Base-by-base conservation (phyloP, 2,797 vertebrate genomes). In the Melopsittacus undulatus region DNA sequence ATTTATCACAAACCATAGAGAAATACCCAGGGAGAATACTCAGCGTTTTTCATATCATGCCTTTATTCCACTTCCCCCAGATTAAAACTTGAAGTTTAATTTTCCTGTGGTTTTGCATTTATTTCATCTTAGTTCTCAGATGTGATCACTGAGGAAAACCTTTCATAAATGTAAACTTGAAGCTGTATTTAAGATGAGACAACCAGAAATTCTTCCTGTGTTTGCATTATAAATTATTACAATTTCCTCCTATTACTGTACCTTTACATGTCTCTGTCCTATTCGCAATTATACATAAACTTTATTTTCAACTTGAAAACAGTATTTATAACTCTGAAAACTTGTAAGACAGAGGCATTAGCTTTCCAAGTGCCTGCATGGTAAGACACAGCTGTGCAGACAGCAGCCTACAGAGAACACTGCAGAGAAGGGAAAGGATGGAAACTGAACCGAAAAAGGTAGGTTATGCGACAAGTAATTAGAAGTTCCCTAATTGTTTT, bases 401-500 rank as follows among this genome's bases (percentile, higher is more conserved):
- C 38, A 76, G 46, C 42, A 46, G 51, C 26, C 68, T 59, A 61
- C 34, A 56, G 26, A 75, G 38, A 87, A 51, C 40, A 75, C 16
- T 10, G 15, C 24, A 62, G 52, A 61, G 51, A 86, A 2, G 1
- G 23, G 46, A 73, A 67, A 29, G 21, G 42, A 89, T 72, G 45
- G 49, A 94, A 96, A 93, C 3, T 17, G 8, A 87, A 72, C 62
- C 18, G 77, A 14, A 64, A 84, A 96, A 87, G 68, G 74, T 54
- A 89, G 73, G 74, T 83, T 83, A 80, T 26, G 42, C 1, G 4
- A 87, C 30, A 75, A 73, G 82, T 22, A 89, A 96, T 94, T 72
- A 93, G 9, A 84, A 85, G 72, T 51, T 80, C 63, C 78, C 72
- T 59, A 80, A 87, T 88, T 90, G 38, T 89, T 92, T 95, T 92